These are phyloP conservation scores for Drosophila baimaii DNA, from an alignment of 1,140 invertebrate species.

Conservation along the genomic window DNA sequence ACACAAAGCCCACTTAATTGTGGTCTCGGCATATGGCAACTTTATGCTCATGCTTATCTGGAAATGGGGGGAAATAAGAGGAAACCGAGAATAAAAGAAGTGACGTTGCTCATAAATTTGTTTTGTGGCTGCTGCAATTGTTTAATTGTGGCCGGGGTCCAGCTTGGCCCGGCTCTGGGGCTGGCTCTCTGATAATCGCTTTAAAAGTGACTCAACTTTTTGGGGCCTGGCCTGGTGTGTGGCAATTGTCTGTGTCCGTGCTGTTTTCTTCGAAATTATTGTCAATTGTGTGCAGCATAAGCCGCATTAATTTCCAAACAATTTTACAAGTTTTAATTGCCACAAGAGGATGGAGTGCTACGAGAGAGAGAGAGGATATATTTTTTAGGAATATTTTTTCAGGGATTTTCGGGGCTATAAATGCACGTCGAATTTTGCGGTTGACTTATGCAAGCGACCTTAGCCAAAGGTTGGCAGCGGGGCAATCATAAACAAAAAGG, in stretches of 20 bases:
- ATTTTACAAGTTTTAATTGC: conserved; percentile 71
- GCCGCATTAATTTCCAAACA: conserved; percentile 67
- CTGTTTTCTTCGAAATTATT: conserved; percentile 64
- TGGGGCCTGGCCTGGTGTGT: conserved; percentile 50
- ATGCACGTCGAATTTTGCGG: conserved; percentile 9
- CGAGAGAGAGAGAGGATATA: too few relatives aligned
- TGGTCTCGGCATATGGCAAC: conserved; percentile 36
- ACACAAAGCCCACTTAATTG: conserved; percentile 43
- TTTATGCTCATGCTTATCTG: conserved; percentile 56
- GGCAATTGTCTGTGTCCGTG: conserved; percentile 46
- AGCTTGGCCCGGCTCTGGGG: conserved; percentile 12
- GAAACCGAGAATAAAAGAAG: conserved; percentile 49
- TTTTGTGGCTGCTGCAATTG: conserved; percentile 65
- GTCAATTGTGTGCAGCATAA: conserved; percentile 73
- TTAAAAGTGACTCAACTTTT: conserved; percentile 53
- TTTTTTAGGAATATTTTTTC: too few relatives aligned
- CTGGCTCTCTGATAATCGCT: conserved; percentile 29
- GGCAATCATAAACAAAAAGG: conserved; percentile 53
- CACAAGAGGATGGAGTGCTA: conserved; percentile 29
- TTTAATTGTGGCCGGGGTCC: conserved; percentile 71
- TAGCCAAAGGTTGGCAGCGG: conserved; percentile 44
- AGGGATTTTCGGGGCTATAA: too few relatives aligned
- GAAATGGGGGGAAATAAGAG: neutral
- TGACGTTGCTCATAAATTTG: conserved; percentile 69
- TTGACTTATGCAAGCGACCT: conserved; percentile 61